Base-by-base conservation (phyloP, 2,888 invertebrate genomes). In the Harpalus rufipes region DNA sequence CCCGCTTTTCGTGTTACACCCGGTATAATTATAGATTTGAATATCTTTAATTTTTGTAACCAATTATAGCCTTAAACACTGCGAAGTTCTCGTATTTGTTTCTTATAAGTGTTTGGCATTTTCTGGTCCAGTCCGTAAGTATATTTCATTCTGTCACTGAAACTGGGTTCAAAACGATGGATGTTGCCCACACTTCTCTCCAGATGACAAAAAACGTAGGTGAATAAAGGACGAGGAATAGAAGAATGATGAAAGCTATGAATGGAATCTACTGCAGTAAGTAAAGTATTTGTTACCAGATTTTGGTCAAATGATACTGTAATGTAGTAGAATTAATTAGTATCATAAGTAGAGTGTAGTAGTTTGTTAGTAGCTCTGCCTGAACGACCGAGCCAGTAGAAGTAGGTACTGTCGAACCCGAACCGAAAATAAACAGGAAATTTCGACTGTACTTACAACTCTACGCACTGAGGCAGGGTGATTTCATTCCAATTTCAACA, bases 341-440 rank as follows among this genome's bases (percentile, higher is more conserved):
- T 10, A 51, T 51, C 44, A 51, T 51, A 51, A 51, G 44, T 51
- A 51, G 44, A 51, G 44, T 51, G 44, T 51, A 51, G 44, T 51
- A 12, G 44, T 51, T 51, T 51, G 44, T 51, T 51, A 51, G 44
- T 51, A 51, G 80, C 85, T 85, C 85, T 72, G 85, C 56, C 85
- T 85, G 85, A 85, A 85, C 85, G 80, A 79, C 85, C 85, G 85
- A 85, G 85, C 85, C 85, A 84, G 84, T 84, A 84, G 84, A 84
- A 84, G 84, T 78, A 84, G 61, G 78, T 78, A 81, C 81, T 76
- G 68, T 85, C 88, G 90, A 91, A 90, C 91, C 90, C 91, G 90
- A 91, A 91, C 91, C 90, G 91, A 91, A 91, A 89, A 18, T 61
- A 61, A 74, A 16, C 32, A 81, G 81, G 25, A 63, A 81, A 51